Conservation (phyloP, 2,797 vertebrate genomes). For the Neosalanx taihuensis region DNA sequence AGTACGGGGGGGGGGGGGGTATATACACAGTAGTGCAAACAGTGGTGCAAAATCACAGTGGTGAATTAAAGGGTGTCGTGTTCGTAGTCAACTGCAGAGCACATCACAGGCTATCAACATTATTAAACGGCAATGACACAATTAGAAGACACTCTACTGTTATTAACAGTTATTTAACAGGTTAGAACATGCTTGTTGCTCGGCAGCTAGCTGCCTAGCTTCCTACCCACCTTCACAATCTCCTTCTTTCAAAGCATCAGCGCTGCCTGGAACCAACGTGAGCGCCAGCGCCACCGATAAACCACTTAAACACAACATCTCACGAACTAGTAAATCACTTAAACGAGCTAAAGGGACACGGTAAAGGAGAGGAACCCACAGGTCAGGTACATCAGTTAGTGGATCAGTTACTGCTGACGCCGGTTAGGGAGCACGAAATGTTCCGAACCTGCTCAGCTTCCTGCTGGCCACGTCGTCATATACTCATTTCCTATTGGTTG, state of each 20-base stretch:
- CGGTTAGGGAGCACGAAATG: constrained; percentile 53
- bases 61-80: no score
- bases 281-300: constrained; percentile 81
- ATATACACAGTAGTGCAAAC: no score
- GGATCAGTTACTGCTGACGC: constrained; percentile 37
- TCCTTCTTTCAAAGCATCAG: constrained; percentile 76
- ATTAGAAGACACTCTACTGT: no score
- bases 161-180: no score
- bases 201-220: constrained; percentile 20
- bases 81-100: no score
- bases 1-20: no score
- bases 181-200: background rate
- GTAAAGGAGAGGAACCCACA: background rate
- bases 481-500: constrained; percentile 54
- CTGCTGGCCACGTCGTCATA: constrained; percentile 43
- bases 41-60: no score
- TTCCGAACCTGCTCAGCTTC: constrained; percentile 35
- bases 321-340: background rate
- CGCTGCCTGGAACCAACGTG: constrained; percentile 67
- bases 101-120: no score
- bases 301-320: constrained; percentile 71
- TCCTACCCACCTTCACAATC: constrained; percentile 86
- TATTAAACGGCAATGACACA: no score
- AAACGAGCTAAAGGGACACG: background rate
- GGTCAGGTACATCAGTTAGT: constrained; percentile 19